Base-by-base conservation (phyloP, 2,888 invertebrate genomes). In the Dasypogon diadema region DNA sequence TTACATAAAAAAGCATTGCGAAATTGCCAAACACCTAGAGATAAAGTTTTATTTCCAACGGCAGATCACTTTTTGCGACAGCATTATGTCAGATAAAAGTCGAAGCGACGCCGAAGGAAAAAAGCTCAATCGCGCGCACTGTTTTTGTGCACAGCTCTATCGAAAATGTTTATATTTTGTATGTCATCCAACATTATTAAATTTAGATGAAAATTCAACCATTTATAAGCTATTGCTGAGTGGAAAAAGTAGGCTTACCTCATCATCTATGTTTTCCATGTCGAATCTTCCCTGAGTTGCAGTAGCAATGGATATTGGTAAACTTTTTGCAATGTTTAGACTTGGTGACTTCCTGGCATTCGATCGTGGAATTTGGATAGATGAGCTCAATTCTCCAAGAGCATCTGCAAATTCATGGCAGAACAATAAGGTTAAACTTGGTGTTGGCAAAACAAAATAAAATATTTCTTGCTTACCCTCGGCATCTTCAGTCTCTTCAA, bases 231-330 rank as follows among this genome's bases (percentile, higher is more conserved):
- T n/a, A n/a, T n/a, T n/a, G n/a, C n/a, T n/a, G n/a, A n/a, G n/a
- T n/a, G n/a, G n/a, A n/a, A n/a, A n/a, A n/a, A n/a, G n/a, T n/a
- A 30, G n/a, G 46, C 81, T 81, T 76, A 85, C 86, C 80, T 85
- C 85, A 55, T 83, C 83, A 54, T 81, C 81, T 21, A 79, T 78
- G 75, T 80, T 80, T n/a, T 79, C 78, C 60, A 80, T 54, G 76
- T 74, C 26, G 70, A 56, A 65, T 73, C 60, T 79, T 34, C 79
- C 77, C 16, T 79, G 77, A 80, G 83, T 30, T 78, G 80, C 79
- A 79, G 70, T 77, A 73, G 93, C 93, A 85, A 95, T 91, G 83
- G 90, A 91, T 83, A 95, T 92, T 46, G 95, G 95, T 82, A 94
- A 87, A 79, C 94, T 94, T 83, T 91, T 92, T 54, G 93, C 94